Evolutionary conservation across 2,888 invertebrate genomes (phyloP).

Genomic region (Acleris sparsana): DNA sequence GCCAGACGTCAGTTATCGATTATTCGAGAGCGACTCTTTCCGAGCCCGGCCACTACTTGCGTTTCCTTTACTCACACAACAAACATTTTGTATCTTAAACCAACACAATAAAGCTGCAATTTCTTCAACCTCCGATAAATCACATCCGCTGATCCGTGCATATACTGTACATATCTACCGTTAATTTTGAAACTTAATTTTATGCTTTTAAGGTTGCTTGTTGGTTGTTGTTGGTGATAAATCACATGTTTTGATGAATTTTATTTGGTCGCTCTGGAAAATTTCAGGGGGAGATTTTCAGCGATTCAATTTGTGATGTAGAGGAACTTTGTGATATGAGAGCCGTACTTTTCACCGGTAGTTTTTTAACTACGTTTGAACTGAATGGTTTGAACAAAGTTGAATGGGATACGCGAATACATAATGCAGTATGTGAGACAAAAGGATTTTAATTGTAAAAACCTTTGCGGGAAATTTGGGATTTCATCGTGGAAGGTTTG

Average conservation of each 20-base stretch:
- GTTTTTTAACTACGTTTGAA: conserved; percentile 22
- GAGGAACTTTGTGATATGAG: conserved; percentile 39
- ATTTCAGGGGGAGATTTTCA: conserved; percentile 64
- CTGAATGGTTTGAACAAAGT: neutral
- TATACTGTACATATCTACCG: conserved; percentile 41
- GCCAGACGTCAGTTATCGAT: conserved; percentile 83
- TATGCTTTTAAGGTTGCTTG: conserved; percentile 46
- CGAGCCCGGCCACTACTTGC: conserved; percentile 60
- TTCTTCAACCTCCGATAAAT: conserved; percentile 55
- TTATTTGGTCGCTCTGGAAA: conserved; percentile 64
- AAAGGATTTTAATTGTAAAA: no score
- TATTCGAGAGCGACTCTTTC: conserved; percentile 77
- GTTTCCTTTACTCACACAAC: conserved; percentile 59
- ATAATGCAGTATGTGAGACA: neutral
- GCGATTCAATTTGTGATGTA: conserved; percentile 57
- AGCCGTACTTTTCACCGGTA: conserved; percentile 10
- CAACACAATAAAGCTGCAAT: conserved; percentile 49
- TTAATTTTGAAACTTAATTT: conserved; percentile 52
- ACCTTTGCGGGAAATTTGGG: no score
- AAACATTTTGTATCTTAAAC: conserved; percentile 56
- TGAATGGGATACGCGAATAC: neutral
- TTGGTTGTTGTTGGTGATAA: conserved; percentile 41
- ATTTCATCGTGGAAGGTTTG: no score
- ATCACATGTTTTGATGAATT: conserved; percentile 48
- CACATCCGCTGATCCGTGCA: conserved; percentile 63